phyloP scores from a whole-genome alignment of 2,113 vertebrate genomes.

The Odontesthes bonariensis region DNA sequence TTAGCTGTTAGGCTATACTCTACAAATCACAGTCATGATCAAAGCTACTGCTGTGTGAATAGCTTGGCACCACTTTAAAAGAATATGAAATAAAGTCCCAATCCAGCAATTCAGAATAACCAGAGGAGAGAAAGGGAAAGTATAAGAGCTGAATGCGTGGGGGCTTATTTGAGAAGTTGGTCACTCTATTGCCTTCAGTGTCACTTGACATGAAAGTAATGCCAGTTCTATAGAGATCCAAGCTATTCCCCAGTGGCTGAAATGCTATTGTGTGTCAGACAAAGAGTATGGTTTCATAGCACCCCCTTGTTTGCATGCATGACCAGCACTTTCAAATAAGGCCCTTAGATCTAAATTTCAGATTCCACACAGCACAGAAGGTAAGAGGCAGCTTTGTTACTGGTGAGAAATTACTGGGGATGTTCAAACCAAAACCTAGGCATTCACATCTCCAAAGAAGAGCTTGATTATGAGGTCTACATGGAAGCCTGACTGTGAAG shows the following conservation, averaged over 20 bases:
- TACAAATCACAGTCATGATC: slow-evolving; percentile 63
- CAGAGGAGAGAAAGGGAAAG: slow-evolving; percentile 45
- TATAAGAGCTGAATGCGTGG: slow-evolving; percentile 34
- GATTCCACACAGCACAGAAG: slow-evolving; percentile 66
- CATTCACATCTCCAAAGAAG: slow-evolving; percentile 61
- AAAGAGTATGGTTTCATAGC: slow-evolving; percentile 76
- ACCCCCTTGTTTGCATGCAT: slow-evolving; percentile 78
- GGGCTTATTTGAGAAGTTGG: slow-evolving; percentile 56
- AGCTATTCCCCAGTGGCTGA: slow-evolving; percentile 72
- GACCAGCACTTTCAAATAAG: slow-evolving; percentile 77
- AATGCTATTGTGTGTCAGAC: slow-evolving; percentile 78
- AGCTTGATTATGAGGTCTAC: slow-evolving; percentile 63
- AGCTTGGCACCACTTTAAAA: slow-evolving; percentile 71
- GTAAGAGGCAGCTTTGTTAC: slow-evolving; percentile 73
- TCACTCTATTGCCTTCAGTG: slow-evolving; percentile 73
- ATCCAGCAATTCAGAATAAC: slow-evolving; percentile 58
- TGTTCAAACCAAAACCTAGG: slow-evolving; percentile 66
- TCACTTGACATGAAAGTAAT: slow-evolving; percentile 79
- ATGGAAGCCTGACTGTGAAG: slow-evolving; percentile 37
- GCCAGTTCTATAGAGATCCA: slow-evolving; percentile 72
- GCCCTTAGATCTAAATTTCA: slow-evolving; percentile 77
- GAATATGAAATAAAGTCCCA: slow-evolving; percentile 73
- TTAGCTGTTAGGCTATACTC: slow-evolving; percentile 40
- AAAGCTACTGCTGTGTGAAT: slow-evolving; percentile 63
- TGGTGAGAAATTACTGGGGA: slow-evolving; percentile 72